Percentiles rank a stretch among this genome's conserved stretches.
Conservation (phyloP, 2,797 vertebrate species). For the Lagorchestes hirsutus region DNA sequence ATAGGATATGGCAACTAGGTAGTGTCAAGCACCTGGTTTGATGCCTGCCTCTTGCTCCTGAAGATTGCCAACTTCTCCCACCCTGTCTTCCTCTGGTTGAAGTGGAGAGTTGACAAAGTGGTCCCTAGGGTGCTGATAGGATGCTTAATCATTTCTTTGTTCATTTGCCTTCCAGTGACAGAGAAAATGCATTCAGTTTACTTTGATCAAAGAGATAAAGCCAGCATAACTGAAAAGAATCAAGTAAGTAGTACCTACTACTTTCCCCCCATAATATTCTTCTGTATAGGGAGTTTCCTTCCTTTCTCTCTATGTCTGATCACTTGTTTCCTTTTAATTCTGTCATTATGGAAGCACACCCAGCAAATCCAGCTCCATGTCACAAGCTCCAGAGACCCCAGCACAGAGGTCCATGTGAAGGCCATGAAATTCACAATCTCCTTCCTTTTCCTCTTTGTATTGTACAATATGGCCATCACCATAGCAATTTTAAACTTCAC, state of each 20-base stretch:
- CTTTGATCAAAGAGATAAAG: fast-evolving
- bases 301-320: background rate
- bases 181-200: fast-evolving
- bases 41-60: slow-evolving; percentile 61
- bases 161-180: background rate
- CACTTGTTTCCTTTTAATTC: slow-evolving; percentile 69
- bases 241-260: fast-evolving
- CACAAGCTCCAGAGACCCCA: slow-evolving; percentile 32
- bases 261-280: fast-evolving
- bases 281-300: background rate
- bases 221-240: fast-evolving
- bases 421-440: slow-evolving; percentile 73
- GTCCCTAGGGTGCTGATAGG: slow-evolving; percentile 40
- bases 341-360: slow-evolving; percentile 81
- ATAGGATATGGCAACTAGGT: background rate
- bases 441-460: slow-evolving; percentile 62
- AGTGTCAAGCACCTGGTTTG: slow-evolving; percentile 55
- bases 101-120: slow-evolving; percentile 15
- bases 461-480: slow-evolving; percentile 20
- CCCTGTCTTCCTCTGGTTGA: slow-evolving; percentile 64
- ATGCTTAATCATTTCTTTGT: slow-evolving; percentile 43
- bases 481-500: background rate
- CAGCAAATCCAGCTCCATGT: slow-evolving; percentile 21
- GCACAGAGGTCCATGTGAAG: slow-evolving; percentile 68
- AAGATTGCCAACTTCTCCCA: slow-evolving; percentile 72